Evolutionary conservation across 2,113 vertebrate species (phyloP), one percentile per base, ranked within the genome.

Genomic region (Hirundichthys speculiger): DNA sequence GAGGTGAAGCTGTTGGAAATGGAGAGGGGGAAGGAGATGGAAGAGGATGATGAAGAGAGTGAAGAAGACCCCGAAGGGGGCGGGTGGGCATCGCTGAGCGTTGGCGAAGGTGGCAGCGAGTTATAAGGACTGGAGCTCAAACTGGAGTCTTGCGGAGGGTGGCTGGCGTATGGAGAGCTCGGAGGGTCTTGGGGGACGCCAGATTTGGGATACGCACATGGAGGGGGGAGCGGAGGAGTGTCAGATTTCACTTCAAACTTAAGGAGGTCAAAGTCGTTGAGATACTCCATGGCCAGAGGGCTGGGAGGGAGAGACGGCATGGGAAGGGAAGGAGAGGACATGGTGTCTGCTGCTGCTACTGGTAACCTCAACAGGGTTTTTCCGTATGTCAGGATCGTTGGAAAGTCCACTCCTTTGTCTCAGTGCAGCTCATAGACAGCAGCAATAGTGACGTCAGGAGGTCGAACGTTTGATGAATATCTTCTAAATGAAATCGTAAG

Each of bases 191-290:
- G 80, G 56, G 79, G 58, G 16, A 85, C 52, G 48, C 68, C 77
- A 40, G 85, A 49, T 79, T 93, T 91, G 46, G 90, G 77, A 91
- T 81, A 95, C 0, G 92, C 89, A 86, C 83, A 96, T 62, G 94
- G 92, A 16, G 94, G 90, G 19, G 94, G 92, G 75, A 94, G 95
- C 0, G 95, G 96, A 15, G 96, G 95, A 0, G 95, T 95, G 84
- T 98, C 64, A 69, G 94, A 0, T 90, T 99, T 99, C 70, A 97
- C 96, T 88, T 99, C 98, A 69, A 99, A 99, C 91, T 99, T 99
- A 86, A 99, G 96, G 86, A 99, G 92, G 81, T 99, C 97, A 82
- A 99, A 99, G 91, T 99, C 98, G 34, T 99, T 98, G 77, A 99
- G 95, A 46, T 99, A 99, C 91, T 99, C 97, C 97, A 98, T 98